Evolutionary conservation across 2,797 vertebrate species (phyloP), one percentile per base, ranked within the genome.

Genomic region (Serranus cabrilla): DNA sequence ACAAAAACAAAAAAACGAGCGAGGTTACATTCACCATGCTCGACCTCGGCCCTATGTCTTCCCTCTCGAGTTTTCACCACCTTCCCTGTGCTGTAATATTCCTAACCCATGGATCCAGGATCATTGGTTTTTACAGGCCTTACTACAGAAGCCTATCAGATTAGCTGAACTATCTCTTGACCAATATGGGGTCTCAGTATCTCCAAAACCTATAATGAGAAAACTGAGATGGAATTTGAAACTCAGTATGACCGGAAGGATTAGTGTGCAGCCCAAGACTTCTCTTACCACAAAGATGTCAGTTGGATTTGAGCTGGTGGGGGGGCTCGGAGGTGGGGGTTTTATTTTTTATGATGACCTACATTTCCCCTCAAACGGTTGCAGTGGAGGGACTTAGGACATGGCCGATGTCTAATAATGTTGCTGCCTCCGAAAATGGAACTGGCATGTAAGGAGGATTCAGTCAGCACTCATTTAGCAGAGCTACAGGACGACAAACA

Each of bases 221-320:
- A 94, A 95, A 94, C 85, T 71, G 76, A 93, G 91, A 94, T 94
- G 92, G 93, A 93, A 94, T 95, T 94, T 91, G 89, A 94, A 94
- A 94, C 93, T 93, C 82, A 71, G 90, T 90, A 84, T 94, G 91
- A 94, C 90, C 78, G 79, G 80, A 90, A 85, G 91, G 94, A 94
- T 95, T 94, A 93, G 78, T 82, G 81, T 87, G 89, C 81, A 85
- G 79, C 89, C 84, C 46, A 40, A 90, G 87, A 93, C 87, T 90
- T 89, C 81, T 91, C 87, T 89, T 90, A 87, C 87, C 89, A 91
- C 89, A 89, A 87, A 93, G 89, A 93, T 90, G 87, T 88, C 72
- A 56, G 90, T 78, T 71, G 89, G 84, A 92, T 93, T 92, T 83
- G 87, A 90, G 91, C 85, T 81, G 72, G 58, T 81, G 84, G 83